Percentiles rank a stretch among this genome's conserved stretches.
phyloP scores from a whole-genome alignment of 2,888 invertebrate genomes.

The Epsilonema sp. region DNA sequence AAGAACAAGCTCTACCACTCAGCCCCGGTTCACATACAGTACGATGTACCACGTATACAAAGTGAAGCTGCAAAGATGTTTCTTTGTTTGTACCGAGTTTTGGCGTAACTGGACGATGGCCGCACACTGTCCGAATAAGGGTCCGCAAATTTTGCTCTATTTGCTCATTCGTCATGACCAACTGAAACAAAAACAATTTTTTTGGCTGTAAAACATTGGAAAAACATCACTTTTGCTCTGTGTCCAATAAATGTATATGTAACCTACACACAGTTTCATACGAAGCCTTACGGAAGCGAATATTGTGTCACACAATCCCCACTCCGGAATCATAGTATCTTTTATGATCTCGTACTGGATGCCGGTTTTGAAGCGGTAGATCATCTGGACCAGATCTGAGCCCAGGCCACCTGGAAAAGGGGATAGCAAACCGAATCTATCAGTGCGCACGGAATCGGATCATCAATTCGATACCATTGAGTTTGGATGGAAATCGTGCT shows the following conservation, averaged over 20 bases:
- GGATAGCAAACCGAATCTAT: not conserved
- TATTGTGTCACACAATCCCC: constrained; percentile 44
- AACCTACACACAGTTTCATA: too few relatives aligned
- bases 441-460: not conserved
- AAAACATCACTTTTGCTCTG: too few relatives aligned
- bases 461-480: constrained; percentile 21
- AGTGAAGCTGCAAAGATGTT: not conserved
- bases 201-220: too few relatives aligned
- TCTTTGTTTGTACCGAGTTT: not conserved
- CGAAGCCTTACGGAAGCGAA: constrained; percentile 38
- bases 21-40: too few relatives aligned
- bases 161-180: not conserved
- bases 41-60: not conserved
- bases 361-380: constrained; percentile 47
- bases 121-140: not conserved
- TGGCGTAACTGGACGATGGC: not conserved
- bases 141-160: not conserved
- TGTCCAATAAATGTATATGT: too few relatives aligned
- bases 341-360: constrained; percentile 44
- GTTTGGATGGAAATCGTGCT: constrained; percentile 47
- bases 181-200: not conserved
- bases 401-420: constrained; percentile 45
- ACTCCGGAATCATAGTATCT: constrained; percentile 50
- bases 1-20: too few relatives aligned
- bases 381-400: constrained; percentile 41